Conservation (phyloP, 2,888 invertebrate species). For the Watsonalla binaria region DNA sequence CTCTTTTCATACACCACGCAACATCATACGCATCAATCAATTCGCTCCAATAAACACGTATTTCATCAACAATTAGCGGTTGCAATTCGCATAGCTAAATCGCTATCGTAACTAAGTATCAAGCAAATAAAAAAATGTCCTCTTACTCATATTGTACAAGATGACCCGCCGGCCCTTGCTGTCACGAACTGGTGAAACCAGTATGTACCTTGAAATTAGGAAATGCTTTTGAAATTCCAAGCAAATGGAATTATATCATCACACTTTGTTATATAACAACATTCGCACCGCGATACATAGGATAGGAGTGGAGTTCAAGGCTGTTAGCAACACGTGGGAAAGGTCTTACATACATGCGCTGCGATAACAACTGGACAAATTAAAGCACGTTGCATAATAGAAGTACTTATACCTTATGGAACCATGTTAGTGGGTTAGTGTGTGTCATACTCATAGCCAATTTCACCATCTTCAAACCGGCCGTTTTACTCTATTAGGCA, state of each 20-base stretch:
- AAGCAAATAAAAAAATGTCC: constrained; percentile 13
- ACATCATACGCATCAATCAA: constrained; percentile 4
- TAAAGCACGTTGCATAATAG: constrained; percentile 21
- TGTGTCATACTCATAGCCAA: constrained; percentile 20
- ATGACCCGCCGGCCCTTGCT: constrained; percentile 85
- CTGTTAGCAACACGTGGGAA: constrained; percentile 27
- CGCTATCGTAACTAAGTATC: constrained; percentile 8
- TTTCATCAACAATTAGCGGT: constrained; percentile 4
- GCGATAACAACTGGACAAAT: constrained; percentile 13
- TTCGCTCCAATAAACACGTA: constrained; percentile 11
- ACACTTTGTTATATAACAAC: constrained; percentile 19
- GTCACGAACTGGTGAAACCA: constrained; percentile 86
- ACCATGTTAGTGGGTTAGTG: constrained; percentile 35
- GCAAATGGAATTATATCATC: constrained; percentile 41
- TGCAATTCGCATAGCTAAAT: constrained; percentile 18
- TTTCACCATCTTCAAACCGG: constrained; percentile 5
- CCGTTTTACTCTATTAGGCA: no score
- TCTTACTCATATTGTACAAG: constrained; percentile 80
- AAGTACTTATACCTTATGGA: constrained; percentile 25
- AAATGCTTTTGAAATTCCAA: constrained; percentile 41
- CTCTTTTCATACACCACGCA: background rate
- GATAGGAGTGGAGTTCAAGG: constrained; percentile 37
- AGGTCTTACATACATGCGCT: constrained; percentile 26
- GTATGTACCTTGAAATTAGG: constrained; percentile 81
- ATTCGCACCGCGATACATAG: constrained; percentile 22